phyloP scores from a whole-genome alignment of 2,888 invertebrate species.

The Urechis unicinctus region DNA sequence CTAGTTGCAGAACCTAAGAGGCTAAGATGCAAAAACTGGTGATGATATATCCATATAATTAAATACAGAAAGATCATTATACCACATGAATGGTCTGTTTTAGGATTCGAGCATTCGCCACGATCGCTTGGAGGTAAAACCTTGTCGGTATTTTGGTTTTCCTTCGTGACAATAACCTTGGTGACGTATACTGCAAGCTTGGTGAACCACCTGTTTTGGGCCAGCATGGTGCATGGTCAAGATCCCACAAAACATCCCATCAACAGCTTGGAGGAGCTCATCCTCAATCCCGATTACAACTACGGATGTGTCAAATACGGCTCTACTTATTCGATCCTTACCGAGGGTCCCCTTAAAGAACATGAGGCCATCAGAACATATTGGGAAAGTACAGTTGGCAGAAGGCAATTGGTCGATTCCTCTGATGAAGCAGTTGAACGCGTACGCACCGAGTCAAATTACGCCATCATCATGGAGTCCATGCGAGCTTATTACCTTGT shows the following conservation, averaged over 20 bases:
- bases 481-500: slow-evolving; percentile 12
- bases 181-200: slow-evolving; percentile 18
- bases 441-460: slow-evolving; percentile 10
- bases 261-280: slow-evolving; percentile 6
- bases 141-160: slow-evolving; percentile 17
- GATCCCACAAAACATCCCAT: slow-evolving; percentile 2
- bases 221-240: slow-evolving; percentile 13
- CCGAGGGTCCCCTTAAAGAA: too few relatives aligned
- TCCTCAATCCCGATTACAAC: slow-evolving; percentile 5
- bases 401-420: slow-evolving; percentile 1
- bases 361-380: slow-evolving; percentile 10
- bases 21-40: too few relatives aligned
- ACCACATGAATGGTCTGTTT: too few relatives aligned
- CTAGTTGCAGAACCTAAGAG: too few relatives aligned
- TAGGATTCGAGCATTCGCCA: slow-evolving; percentile 18
- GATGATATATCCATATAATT: too few relatives aligned
- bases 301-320: slow-evolving; percentile 6
- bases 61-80: too few relatives aligned
- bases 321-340: slow-evolving; percentile 7
- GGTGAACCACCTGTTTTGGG: slow-evolving; percentile 19
- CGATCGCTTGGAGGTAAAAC: slow-evolving; percentile 10
- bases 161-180: slow-evolving; percentile 17
- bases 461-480: slow-evolving; percentile 19
- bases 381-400: slow-evolving; percentile 6
- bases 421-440: neutral